phyloP scores from a whole-genome alignment of 1,140 invertebrate genomes.

The Drosophila littoralis region DNA sequence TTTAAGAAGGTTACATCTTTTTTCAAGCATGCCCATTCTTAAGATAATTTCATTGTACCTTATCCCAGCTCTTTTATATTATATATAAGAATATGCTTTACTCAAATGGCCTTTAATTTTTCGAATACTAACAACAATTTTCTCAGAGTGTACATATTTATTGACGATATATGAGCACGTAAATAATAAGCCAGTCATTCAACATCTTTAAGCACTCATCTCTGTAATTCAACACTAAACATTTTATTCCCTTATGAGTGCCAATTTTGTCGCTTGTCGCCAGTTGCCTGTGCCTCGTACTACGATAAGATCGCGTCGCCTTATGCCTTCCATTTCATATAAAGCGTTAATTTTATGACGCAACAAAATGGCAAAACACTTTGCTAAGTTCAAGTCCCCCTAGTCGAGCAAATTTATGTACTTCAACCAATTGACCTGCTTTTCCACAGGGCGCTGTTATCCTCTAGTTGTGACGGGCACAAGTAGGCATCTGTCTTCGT shows the following conservation, averaged over 20 bases:
- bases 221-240: constrained; percentile 60
- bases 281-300: no score
- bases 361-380: constrained; percentile 47
- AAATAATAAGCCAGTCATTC: constrained; percentile 60
- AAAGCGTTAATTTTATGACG: constrained; percentile 71
- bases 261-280: neutral
- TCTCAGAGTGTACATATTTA: neutral
- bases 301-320: constrained; percentile 60
- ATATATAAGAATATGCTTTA: no score
- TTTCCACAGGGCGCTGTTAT: neutral
- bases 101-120: no score
- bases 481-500: no score
- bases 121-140: neutral
- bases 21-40: no score
- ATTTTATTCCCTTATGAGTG: constrained; percentile 54
- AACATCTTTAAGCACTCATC: constrained; percentile 32
- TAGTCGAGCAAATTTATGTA: constrained; percentile 56
- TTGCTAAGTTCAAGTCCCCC: constrained; percentile 35
- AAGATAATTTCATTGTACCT: no score
- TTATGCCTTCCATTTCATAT: constrained; percentile 64
- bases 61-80: no score
- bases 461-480: neutral
- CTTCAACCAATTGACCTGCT: constrained; percentile 35
- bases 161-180: constrained; percentile 25
- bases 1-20: no score